These are phyloP conservation scores for Synanthedon vespiformis DNA, from an alignment of 2,888 invertebrate species.

Conservation along the genomic window DNA sequence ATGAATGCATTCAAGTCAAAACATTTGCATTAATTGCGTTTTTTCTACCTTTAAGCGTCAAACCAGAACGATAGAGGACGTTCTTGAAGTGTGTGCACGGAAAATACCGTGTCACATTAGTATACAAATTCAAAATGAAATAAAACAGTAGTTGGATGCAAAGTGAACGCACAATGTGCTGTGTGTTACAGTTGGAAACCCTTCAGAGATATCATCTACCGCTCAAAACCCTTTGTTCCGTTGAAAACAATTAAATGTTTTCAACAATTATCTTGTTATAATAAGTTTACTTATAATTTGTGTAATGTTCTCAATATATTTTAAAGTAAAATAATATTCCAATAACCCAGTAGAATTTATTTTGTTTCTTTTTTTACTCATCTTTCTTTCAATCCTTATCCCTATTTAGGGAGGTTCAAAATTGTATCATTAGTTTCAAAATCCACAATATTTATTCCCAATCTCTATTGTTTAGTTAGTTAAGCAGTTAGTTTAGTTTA, in stretches of 20 bases:
- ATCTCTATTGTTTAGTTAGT: too few species aligned
- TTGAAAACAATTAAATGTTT: slow-evolving; percentile 24
- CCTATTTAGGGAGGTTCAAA: slow-evolving; percentile 22
- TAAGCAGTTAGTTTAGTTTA: too few species aligned
- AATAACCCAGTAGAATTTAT: slow-evolving; percentile 11
- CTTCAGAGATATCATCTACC: slow-evolving; percentile 16
- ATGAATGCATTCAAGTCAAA: slow-evolving; percentile 5
- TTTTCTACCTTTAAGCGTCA: slow-evolving; percentile 6
- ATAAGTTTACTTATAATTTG: slow-evolving; percentile 21
- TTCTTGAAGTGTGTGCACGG: not conserved
- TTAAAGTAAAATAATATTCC: slow-evolving; percentile 1
- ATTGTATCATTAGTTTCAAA: slow-evolving; percentile 32
- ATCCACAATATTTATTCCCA: slow-evolving; percentile 26
- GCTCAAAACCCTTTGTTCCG: slow-evolving; percentile 32
- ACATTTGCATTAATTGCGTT: slow-evolving; percentile 16
- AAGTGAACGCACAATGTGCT: not conserved
- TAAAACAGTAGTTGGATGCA: too few species aligned
- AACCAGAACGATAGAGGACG: slow-evolving; percentile 6
- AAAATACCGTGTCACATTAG: slow-evolving; percentile 1
- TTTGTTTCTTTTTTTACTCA: slow-evolving; percentile 24
- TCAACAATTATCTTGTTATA: slow-evolving; percentile 27
- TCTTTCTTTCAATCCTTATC: slow-evolving; percentile 4
- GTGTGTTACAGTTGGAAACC: not conserved
- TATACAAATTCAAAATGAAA: too few species aligned
- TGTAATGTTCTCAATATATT: slow-evolving; percentile 15